A percentile compares a stretch with the other conserved stretches of the same genome.
Evolutionary conservation across 1,140 invertebrate genomes (phyloP).

Genomic region (Zaprionus kolodkinae): DNA sequence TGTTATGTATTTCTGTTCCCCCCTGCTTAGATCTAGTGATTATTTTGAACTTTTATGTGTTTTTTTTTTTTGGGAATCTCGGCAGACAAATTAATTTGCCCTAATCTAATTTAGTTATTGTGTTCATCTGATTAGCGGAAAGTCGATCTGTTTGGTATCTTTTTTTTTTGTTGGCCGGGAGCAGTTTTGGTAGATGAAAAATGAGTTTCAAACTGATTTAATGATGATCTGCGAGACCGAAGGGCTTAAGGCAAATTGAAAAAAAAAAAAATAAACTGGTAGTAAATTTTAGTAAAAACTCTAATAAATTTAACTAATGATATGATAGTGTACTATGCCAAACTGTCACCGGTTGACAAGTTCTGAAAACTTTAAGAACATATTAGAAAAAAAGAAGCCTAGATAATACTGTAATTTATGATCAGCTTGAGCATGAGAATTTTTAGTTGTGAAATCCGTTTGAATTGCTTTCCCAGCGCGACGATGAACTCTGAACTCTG

Average conservation of each 20-base stretch:
- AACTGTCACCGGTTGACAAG: background rate
- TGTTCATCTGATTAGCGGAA: conserved; percentile 51
- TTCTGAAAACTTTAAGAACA: background rate
- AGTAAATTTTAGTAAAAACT: background rate
- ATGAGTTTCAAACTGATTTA: background rate
- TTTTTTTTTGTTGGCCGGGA: background rate
- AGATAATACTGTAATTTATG: background rate
- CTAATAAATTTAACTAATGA: conserved; percentile 7
- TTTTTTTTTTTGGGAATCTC: background rate
- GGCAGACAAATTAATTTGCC: conserved; percentile 52
- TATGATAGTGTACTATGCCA: background rate
- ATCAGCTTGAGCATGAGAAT: background rate
- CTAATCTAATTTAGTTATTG: conserved; percentile 63
- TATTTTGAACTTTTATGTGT: conserved; percentile 7
- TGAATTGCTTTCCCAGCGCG: background rate
- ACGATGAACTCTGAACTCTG: background rate
- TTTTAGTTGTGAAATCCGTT: background rate
- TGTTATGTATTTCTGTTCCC: conserved; percentile 35
- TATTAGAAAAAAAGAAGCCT: background rate
- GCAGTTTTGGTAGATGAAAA: background rate
- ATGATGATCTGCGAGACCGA: background rate
- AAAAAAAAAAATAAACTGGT: background rate
- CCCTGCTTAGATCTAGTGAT: background rate
- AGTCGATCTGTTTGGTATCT: conserved; percentile 24
- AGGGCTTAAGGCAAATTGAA: background rate